Percentiles rank a stretch among this genome's conserved stretches.
Evolutionary conservation across 2,797 vertebrate genomes (phyloP).

Genomic region (Pampus argenteus): DNA sequence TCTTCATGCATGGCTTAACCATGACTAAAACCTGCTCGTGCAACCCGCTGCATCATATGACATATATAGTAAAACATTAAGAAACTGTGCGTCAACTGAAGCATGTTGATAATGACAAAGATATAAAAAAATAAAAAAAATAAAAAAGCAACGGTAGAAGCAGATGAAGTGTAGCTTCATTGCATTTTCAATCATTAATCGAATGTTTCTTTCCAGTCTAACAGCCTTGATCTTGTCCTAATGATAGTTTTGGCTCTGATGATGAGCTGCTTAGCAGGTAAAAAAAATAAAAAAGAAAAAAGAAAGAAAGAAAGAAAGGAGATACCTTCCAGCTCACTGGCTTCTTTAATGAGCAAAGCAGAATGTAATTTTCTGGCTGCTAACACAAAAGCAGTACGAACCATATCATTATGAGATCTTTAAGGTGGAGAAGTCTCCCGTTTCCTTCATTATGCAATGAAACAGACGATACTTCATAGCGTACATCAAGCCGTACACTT

Average conservation of each 20-base stretch:
- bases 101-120: too few species aligned
- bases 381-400: slow-evolving; percentile 63
- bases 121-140: background rate
- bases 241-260: slow-evolving; percentile 62
- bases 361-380: slow-evolving; percentile 72
- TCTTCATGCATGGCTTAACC: slow-evolving; percentile 25
- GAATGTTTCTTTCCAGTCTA: slow-evolving; percentile 52
- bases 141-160: slow-evolving; percentile 12
- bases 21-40: slow-evolving; percentile 1
- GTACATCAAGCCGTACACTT: background rate
- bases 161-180: slow-evolving; percentile 38
- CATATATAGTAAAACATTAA: slow-evolving; percentile 9
- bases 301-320: background rate
- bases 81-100: too few species aligned
- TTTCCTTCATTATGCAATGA: slow-evolving; percentile 61
- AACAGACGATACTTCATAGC: slow-evolving; percentile 31
- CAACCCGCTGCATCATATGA: slow-evolving; percentile 9
- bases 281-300: slow-evolving; percentile 1
- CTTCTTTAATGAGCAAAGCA: slow-evolving; percentile 74
- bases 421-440: slow-evolving; percentile 52
- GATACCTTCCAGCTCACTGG: slow-evolving; percentile 69
- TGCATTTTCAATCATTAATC: slow-evolving; percentile 51
- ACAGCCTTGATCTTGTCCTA: slow-evolving; percentile 54
- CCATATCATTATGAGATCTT: slow-evolving; percentile 66
- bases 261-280: slow-evolving; percentile 73